Conservation (phyloP, 2,113 vertebrate genomes). For the Dunckerocampus dactyliophorus region DNA sequence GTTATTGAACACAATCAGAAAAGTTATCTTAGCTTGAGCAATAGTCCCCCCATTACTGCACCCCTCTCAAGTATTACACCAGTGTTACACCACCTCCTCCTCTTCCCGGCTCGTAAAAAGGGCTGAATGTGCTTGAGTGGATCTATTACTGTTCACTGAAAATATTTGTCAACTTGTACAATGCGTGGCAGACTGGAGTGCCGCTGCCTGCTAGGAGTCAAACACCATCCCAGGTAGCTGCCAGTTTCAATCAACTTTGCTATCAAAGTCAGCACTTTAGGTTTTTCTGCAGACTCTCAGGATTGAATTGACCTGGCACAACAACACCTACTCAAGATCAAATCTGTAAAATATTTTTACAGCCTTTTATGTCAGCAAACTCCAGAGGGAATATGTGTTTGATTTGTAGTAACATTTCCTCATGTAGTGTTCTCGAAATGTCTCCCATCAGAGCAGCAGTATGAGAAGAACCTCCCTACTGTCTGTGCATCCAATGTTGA, state of each 20-base stretch:
- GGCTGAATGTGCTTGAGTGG: conserved; percentile 5
- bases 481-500: conserved; percentile 5
- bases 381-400: conserved; percentile 18
- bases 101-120: conserved; percentile 8
- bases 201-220: conserved; percentile 16
- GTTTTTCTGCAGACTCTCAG: conserved; percentile 24
- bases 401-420: conserved; percentile 14
- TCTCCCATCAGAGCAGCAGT: conserved; percentile 2
- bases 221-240: conserved; percentile 19
- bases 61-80: conserved; percentile 19
- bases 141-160: conserved; percentile 20
- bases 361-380: conserved; percentile 19
- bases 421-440: conserved; percentile 20
- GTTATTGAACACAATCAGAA: conserved; percentile 44
- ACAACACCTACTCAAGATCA: conserved; percentile 40
- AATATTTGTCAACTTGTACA: conserved; percentile 30
- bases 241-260: conserved; percentile 45
- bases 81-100: conserved; percentile 7
- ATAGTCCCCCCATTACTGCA: not conserved
- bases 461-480: not conserved
- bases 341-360: conserved; percentile 22
- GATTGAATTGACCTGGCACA: conserved; percentile 28
- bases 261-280: conserved; percentile 37
- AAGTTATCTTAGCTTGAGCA: conserved; percentile 27
- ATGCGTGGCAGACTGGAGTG: conserved; percentile 19